Evolutionary conservation across 2,888 invertebrate genomes (phyloP).

Genomic region (Apantesis nais): DNA sequence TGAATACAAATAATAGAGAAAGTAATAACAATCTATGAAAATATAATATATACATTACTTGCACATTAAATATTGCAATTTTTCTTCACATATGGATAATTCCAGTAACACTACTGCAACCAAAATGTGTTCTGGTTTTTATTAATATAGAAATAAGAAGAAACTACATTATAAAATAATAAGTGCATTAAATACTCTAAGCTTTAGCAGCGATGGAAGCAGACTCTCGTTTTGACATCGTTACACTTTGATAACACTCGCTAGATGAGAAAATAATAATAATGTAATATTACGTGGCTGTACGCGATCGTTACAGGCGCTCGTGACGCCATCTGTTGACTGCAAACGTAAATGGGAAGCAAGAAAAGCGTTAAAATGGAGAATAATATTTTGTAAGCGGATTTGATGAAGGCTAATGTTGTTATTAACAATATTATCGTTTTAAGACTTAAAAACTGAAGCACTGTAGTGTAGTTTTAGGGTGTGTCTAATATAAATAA

Average conservation of each 20-base stretch:
- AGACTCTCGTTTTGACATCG: conserved; percentile 2
- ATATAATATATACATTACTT: too few species aligned
- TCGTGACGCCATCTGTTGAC: conserved; percentile 16
- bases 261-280: conserved; percentile 30
- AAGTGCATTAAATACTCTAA: background rate
- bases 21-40: too few species aligned
- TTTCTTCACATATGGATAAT: too few species aligned
- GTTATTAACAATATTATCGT: background rate
- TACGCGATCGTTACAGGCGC: conserved; percentile 27
- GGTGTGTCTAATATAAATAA: background rate
- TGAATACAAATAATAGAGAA: too few species aligned
- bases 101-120: too few species aligned
- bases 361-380: background rate
- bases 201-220: background rate
- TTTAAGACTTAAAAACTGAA: background rate
- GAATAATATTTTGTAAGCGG: background rate
- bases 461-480: background rate
- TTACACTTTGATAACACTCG: conserved; percentile 13
- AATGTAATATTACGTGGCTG: conserved; percentile 13
- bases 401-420: background rate
- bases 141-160: background rate
- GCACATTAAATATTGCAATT: too few species aligned
- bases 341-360: background rate
- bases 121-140: too few species aligned
- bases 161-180: conserved; percentile 3